Evolutionary conservation across 2,113 vertebrate genomes (phyloP).

Genomic region (Dolichotis patagonum): DNA sequence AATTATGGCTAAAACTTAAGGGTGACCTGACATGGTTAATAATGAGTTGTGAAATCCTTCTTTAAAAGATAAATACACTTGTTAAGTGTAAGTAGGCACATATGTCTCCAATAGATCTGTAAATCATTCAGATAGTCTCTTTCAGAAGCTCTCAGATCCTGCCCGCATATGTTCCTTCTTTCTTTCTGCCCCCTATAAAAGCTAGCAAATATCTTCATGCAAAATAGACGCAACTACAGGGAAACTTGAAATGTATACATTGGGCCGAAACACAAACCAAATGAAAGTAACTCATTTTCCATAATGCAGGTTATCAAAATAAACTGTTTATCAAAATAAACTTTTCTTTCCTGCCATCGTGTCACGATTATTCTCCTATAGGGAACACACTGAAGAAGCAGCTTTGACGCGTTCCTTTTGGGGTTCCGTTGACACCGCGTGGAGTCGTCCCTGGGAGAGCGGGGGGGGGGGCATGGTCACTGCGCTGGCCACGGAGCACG

Average conservation of each 20-base stretch:
- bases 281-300: background rate
- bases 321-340: background rate
- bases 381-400: background rate
- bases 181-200: background rate
- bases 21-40: background rate
- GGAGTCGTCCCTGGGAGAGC: background rate
- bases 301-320: background rate
- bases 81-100: background rate
- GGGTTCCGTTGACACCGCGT: background rate
- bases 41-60: background rate
- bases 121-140: conserved; percentile 24
- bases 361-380: background rate
- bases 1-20: background rate
- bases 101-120: conserved; percentile 2
- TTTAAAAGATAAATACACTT: background rate
- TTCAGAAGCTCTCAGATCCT: background rate
- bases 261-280: background rate
- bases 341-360: background rate
- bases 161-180: background rate
- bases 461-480: background rate
- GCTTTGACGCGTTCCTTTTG: background rate
- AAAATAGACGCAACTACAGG: background rate
- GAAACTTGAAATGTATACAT: background rate
- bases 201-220: background rate
- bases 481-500: background rate